Base-by-base conservation (phyloP, 2,113 vertebrate species). In the Ammodytes marinus region DNA sequence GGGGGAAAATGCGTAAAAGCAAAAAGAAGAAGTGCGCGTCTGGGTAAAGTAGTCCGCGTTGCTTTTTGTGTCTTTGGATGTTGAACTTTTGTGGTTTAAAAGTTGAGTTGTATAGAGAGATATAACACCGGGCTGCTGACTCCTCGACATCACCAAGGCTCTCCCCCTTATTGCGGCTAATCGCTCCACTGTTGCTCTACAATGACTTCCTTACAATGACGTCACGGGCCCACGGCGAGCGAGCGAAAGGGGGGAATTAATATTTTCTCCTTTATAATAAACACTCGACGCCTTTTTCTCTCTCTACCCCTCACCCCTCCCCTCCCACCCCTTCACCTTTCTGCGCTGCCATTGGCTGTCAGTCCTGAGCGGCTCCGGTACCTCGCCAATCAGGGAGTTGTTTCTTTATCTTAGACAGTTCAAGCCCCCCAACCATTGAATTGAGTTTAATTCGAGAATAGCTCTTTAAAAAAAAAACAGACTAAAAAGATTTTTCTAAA, bases 141-240 rank as follows among this genome's bases (percentile, higher is more conserved):
- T 96, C 96, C 94, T 95, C 94, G 92, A 94, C 95, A 94, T 95
- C 92, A 96, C 27, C 27, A 27, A 27, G 95, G 94, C 92, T 95
- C 92, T 95, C 94, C 94, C 88, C 95, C 96, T 94, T 94, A 96
- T 95, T 91, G 94, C 95, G 94, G 95, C 96, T 97, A 96, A 96
- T 96, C 95, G 96, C 95, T 95, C 92, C 93, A 94, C 95, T 91
- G 92, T 95, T 96, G 94, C 95, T 96, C 94, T 93, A 95, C 96
- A 96, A 96, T 96, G 95, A 96, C 96, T 96, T 97, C 96, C 96
- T 27, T 95, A 96, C 88, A 93, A 92, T 98, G 97, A 99, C 97
- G 97, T 99, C 97, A 99, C 94, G 85, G 27, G 93, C 93, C 95
- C 84, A 95, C 90, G 81, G 94, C 94, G 86, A 89, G 27, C 27